These are phyloP conservation scores for Sylvietta virens DNA, from an alignment of 2,113 vertebrate species.

Conservation along the genomic window DNA sequence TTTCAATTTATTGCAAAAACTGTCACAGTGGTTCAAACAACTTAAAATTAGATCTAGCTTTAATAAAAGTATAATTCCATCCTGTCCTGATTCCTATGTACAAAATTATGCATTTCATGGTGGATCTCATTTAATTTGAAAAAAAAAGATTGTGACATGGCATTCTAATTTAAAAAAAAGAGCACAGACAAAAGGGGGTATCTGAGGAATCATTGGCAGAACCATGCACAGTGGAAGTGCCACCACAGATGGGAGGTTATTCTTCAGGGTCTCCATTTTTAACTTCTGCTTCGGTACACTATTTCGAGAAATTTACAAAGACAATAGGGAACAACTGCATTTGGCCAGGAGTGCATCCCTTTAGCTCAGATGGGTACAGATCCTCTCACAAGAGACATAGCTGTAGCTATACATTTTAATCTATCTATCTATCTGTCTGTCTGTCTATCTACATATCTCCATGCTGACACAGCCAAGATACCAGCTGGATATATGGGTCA, in stretches of 20 bases:
- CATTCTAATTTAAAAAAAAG: background rate
- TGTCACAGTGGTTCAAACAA: background rate
- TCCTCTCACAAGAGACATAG: background rate
- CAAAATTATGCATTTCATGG: background rate
- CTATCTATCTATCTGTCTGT: background rate
- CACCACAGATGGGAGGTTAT: background rate
- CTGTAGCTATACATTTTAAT: background rate
- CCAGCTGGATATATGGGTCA: background rate
- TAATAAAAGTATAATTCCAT: background rate
- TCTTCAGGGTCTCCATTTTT: background rate
- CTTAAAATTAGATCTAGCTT: background rate
- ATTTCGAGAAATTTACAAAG: background rate
- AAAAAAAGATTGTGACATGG: background rate
- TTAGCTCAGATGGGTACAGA: background rate
- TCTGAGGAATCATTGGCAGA: background rate
- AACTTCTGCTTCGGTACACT: background rate
- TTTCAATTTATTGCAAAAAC: background rate
- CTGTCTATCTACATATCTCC: background rate
- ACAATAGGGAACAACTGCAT: background rate
- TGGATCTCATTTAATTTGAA: background rate
- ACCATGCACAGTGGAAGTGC: background rate
- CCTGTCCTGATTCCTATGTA: background rate
- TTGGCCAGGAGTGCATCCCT: background rate
- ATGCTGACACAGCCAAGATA: background rate
- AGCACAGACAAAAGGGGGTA: background rate